phyloP scores from a whole-genome alignment of 2,113 vertebrate genomes.

The Siphamia tubifer region DNA sequence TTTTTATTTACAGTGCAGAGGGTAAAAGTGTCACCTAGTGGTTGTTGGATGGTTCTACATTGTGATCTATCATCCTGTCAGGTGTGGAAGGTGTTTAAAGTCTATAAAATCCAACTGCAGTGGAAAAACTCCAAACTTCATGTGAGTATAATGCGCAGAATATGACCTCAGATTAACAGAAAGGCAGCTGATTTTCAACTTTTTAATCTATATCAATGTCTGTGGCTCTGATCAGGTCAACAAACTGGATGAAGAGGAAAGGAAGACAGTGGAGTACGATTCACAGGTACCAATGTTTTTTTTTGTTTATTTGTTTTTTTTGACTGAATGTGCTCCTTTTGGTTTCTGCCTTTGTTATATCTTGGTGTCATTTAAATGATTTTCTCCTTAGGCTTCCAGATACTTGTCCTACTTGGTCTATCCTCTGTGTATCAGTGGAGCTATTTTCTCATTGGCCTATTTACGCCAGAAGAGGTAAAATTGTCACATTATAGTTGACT shows the following conservation, averaged over 20 bases:
- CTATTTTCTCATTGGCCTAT: slow-evolving; percentile 89
- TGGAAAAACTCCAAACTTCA: slow-evolving; percentile 51
- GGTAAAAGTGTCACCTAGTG: too few species aligned
- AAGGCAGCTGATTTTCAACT: too few species aligned
- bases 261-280: slow-evolving; percentile 73
- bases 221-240: slow-evolving; percentile 50
- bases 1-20: too few species aligned
- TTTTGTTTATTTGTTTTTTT: too few species aligned
- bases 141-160: slow-evolving; percentile 56
- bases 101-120: slow-evolving; percentile 58
- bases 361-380: not conserved
- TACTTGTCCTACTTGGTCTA: slow-evolving; percentile 93
- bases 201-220: too few species aligned
- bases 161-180: too few species aligned
- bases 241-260: slow-evolving; percentile 73
- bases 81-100: slow-evolving; percentile 94
- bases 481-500: not conserved
- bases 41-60: not conserved
- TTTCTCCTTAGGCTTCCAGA: slow-evolving; percentile 85
- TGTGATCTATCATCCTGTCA: slow-evolving; percentile 39
- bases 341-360: not conserved
- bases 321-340: not conserved
- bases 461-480: slow-evolving; percentile 92
- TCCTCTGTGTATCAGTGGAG: slow-evolving; percentile 91
- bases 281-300: slow-evolving; percentile 62